A percentile compares a stretch with the other conserved stretches of the same genome.
Conservation (phyloP, 1,140 invertebrate species). For the Ephestia elutella region DNA sequence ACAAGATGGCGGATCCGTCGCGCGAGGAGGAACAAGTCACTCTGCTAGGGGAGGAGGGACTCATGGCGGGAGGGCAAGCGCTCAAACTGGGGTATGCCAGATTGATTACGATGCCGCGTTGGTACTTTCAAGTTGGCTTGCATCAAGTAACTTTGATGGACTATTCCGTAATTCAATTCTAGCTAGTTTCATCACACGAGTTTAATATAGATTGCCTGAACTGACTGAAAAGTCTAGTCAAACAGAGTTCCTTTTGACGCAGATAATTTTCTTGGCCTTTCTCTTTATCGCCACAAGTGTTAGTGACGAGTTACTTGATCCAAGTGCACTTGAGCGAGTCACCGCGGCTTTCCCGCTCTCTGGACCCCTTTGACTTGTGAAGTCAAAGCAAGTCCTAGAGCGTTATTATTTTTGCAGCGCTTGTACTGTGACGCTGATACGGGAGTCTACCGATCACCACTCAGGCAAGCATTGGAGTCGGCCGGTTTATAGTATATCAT, state of each 20-base stretch:
- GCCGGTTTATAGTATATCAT: constrained; percentile 72
- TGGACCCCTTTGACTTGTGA: constrained; percentile 50
- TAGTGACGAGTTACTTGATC: neutral
- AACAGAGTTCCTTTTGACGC: neutral
- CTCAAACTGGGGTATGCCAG: constrained; percentile 87
- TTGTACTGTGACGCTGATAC: constrained; percentile 81
- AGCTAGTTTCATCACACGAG: too few relatives aligned
- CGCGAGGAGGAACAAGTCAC: constrained; percentile 95
- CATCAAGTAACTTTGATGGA: neutral
- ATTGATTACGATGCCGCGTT: constrained; percentile 37
- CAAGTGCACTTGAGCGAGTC: neutral
- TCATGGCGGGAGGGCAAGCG: constrained; percentile 92
- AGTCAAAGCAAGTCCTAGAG: constrained; percentile 66
- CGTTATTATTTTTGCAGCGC: constrained; percentile 81
- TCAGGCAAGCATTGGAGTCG: constrained; percentile 82
- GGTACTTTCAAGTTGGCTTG: neutral
- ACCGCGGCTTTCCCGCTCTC: constrained; percentile 26
- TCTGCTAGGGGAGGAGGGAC: constrained; percentile 94
- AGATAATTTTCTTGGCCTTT: neutral
- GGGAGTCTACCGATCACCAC: constrained; percentile 81
- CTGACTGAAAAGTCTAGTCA: too few relatives aligned
- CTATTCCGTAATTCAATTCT: too few relatives aligned
- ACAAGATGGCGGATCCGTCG: constrained; percentile 92
- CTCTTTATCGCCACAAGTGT: neutral
- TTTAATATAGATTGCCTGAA: too few relatives aligned